A percentile compares a stretch with the other conserved stretches of the same genome.
Evolutionary conservation across 2,888 invertebrate species (phyloP).

Genomic region (Pollenia amentaria): DNA sequence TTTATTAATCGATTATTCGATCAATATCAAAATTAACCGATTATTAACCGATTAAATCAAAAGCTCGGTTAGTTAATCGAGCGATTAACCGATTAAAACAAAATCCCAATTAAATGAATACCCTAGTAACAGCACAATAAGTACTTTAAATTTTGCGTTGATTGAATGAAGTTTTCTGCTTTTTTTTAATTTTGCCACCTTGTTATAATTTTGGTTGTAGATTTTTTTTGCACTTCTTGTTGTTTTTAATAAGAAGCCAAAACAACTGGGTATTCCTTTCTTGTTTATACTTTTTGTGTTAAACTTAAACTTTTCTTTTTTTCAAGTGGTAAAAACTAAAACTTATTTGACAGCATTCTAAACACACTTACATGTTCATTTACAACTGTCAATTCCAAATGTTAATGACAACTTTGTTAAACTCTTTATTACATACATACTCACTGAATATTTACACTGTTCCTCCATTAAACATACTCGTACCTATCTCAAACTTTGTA

Average conservation of each 20-base stretch:
- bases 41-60: too few relatives aligned
- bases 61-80: too few relatives aligned
- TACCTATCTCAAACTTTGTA: not conserved
- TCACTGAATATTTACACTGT: not conserved
- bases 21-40: too few relatives aligned
- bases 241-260: not conserved
- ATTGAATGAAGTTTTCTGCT: not conserved
- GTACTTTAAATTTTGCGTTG: not conserved
- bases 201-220: slow-evolving; percentile 4
- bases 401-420: slow-evolving; percentile 63
- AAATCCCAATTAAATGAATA: too few relatives aligned
- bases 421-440: slow-evolving; percentile 10
- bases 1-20: too few relatives aligned
- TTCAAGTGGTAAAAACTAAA: slow-evolving; percentile 36
- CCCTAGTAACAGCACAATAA: too few relatives aligned
- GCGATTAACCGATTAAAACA: too few relatives aligned
- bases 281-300: too few relatives aligned
- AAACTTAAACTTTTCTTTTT: slow-evolving; percentile 35
- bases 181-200: slow-evolving; percentile 38
- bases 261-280: not conserved
- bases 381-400: slow-evolving; percentile 64
- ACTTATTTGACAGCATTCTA: slow-evolving; percentile 34
- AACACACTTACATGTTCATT: slow-evolving; percentile 42
- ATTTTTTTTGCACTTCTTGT: not conserved
- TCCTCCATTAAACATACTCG: not conserved